These are phyloP conservation scores for Apus apus DNA, from an alignment of 2,113 vertebrate species.

Conservation along the genomic window DNA sequence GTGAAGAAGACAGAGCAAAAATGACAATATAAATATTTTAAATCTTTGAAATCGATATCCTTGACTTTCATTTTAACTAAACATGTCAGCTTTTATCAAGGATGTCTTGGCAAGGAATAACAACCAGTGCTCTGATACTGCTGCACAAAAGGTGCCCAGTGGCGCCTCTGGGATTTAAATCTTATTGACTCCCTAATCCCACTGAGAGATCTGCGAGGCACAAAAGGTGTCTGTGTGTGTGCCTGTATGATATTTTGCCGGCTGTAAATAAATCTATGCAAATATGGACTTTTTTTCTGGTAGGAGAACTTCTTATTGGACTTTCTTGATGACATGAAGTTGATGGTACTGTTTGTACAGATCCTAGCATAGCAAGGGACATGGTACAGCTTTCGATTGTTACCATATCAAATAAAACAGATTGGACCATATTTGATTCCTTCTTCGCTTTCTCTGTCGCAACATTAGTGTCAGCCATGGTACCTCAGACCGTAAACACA, in stretches of 20 bases:
- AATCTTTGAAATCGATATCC: too few species aligned
- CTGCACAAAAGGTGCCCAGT: not conserved
- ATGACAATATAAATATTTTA: too few species aligned
- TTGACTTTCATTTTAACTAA: too few species aligned
- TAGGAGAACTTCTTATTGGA: not conserved
- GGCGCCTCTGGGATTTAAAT: not conserved
- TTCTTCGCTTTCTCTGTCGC: not conserved
- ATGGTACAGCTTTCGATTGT: not conserved
- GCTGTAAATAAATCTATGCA: not conserved
- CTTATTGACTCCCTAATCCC: not conserved
- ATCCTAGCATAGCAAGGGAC: not conserved
- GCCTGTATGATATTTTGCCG: not conserved
- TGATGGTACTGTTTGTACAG: not conserved
- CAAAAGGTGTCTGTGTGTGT: not conserved
- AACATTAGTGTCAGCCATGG: not conserved
- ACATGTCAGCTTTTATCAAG: too few species aligned
- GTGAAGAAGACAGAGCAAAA: too few species aligned
- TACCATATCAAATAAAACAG: not conserved
- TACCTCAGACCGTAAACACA: not conserved
- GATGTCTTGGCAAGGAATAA: too few species aligned
- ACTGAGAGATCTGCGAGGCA: too few species aligned
- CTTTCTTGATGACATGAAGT: not conserved
- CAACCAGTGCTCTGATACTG: not conserved
- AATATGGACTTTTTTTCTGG: not conserved
- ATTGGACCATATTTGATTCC: not conserved